Percentiles rank a stretch among this genome's conserved stretches.
Conservation (phyloP, 2,113 vertebrate genomes). For the Mugil cephalus region DNA sequence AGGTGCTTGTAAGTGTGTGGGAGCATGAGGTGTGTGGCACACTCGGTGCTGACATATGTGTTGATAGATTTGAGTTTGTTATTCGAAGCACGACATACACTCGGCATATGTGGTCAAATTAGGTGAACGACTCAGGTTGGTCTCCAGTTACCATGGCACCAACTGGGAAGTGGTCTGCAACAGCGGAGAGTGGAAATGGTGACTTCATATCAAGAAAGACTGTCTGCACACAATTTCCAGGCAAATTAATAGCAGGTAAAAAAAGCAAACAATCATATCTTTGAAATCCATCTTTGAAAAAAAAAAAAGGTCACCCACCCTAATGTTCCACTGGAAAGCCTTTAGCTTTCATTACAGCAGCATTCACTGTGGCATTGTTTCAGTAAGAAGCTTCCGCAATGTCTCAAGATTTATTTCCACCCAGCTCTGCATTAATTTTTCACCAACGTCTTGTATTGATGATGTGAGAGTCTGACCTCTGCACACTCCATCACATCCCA, state of each 20-base stretch:
- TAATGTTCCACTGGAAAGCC: too few relatives aligned
- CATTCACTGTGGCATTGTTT: too few relatives aligned
- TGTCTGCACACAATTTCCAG: not conserved
- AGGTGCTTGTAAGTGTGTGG: not conserved
- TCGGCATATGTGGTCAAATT: slow-evolving; percentile 3
- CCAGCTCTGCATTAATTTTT: too few relatives aligned
- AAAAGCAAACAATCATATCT: not conserved
- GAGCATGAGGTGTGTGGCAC: not conserved
- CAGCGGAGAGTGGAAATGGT: not conserved
- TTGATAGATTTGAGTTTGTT: not conserved
- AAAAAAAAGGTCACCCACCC: too few relatives aligned
- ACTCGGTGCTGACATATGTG: not conserved
- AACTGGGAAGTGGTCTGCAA: not conserved
- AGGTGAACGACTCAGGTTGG: slow-evolving; percentile 1
- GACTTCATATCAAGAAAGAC: not conserved
- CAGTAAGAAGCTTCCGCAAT: too few relatives aligned
- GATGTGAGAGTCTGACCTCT: too few relatives aligned
- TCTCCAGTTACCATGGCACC: slow-evolving; percentile 28
- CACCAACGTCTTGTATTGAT: too few relatives aligned
- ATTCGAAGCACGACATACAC: not conserved
- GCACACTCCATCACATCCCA: too few relatives aligned
- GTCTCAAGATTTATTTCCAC: too few relatives aligned
- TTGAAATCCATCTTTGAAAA: too few relatives aligned
- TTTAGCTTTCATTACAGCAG: too few relatives aligned
- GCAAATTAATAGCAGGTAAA: not conserved